phyloP scores from a whole-genome alignment of 2,797 vertebrate species.

The Danionella dracula region DNA sequence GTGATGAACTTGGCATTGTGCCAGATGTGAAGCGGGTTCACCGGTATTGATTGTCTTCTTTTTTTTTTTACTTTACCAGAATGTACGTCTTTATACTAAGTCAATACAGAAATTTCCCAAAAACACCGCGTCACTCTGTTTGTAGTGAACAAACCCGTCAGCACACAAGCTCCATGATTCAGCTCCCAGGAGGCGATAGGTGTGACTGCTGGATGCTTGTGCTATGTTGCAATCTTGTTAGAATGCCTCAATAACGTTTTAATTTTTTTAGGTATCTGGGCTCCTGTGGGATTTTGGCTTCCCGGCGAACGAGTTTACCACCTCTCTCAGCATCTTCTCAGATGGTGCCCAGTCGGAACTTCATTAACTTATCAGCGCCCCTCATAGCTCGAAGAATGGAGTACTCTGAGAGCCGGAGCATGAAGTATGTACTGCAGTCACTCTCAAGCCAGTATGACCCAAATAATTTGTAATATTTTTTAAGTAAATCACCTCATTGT shows the following conservation, averaged over 20 bases:
- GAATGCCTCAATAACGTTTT: neutral
- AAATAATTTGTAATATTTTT: neutral
- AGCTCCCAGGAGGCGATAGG: neutral
- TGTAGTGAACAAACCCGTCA: neutral
- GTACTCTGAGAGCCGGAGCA: constrained; percentile 59
- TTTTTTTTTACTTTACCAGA: neutral
- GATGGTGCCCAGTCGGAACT: constrained; percentile 49
- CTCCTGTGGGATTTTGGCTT: constrained; percentile 48
- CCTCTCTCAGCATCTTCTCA: neutral
- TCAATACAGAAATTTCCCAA: neutral
- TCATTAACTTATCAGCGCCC: constrained; percentile 63
- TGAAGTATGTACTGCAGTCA: constrained; percentile 51
- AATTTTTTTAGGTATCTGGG: constrained; percentile 50
- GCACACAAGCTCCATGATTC: too few species aligned
- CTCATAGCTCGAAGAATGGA: constrained; percentile 62
- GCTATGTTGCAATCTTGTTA: neutral
- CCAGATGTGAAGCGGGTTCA: neutral
- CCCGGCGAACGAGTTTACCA: constrained; percentile 37
- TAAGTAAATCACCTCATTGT: too few species aligned
- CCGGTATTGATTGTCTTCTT: neutral
- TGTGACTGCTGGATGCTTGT: neutral
- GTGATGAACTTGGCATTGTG: neutral
- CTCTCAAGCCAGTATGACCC: neutral
- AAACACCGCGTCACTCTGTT: neutral
- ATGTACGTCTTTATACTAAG: neutral